Conservation (phyloP, 2,888 invertebrate genomes). For the Drosophila prostipennis region DNA sequence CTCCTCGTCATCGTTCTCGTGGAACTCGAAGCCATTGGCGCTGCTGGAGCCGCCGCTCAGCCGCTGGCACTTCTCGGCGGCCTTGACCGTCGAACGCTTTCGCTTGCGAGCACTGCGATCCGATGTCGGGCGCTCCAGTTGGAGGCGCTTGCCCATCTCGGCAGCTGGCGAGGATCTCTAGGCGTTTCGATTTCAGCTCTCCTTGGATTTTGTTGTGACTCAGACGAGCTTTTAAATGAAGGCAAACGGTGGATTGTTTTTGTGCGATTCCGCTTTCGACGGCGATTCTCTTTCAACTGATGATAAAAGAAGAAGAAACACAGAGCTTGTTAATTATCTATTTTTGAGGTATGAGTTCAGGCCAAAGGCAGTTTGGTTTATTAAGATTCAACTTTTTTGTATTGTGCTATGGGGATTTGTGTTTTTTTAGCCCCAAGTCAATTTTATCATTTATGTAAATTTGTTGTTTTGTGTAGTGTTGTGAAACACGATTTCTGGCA, state of each 20-base stretch:
- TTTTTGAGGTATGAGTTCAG: constrained; percentile 40
- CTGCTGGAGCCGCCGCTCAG: constrained; percentile 27
- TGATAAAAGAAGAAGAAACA: constrained; percentile 31
- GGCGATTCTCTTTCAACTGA: constrained; percentile 40
- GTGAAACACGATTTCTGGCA: not conserved
- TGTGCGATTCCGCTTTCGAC: constrained; percentile 43
- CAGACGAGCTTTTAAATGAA: constrained; percentile 50
- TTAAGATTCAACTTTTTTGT: constrained; percentile 6
- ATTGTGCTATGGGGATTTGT: constrained; percentile 28
- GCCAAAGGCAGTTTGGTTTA: constrained; percentile 15
- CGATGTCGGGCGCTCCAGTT: constrained; percentile 62
- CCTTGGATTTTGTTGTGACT: constrained; percentile 3
- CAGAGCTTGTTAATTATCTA: constrained; percentile 35
- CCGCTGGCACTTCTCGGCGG: constrained; percentile 53
- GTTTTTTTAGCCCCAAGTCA: constrained; percentile 4
- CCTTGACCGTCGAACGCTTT: constrained; percentile 64
- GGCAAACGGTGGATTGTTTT: constrained; percentile 47
- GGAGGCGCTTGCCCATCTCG: constrained; percentile 81
- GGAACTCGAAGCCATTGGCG: constrained; percentile 62
- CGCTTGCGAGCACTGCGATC: constrained; percentile 80
- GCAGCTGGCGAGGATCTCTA: constrained; percentile 13
- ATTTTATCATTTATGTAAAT: constrained; percentile 1
- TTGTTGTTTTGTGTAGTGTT: constrained; percentile 29
- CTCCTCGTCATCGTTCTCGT: constrained; percentile 81
- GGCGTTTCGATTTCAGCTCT: constrained; percentile 2